A percentile compares a stretch with the other conserved stretches of the same genome.
Evolutionary conservation across 2,888 invertebrate genomes (phyloP).

Genomic region (Hydraecia micacea): DNA sequence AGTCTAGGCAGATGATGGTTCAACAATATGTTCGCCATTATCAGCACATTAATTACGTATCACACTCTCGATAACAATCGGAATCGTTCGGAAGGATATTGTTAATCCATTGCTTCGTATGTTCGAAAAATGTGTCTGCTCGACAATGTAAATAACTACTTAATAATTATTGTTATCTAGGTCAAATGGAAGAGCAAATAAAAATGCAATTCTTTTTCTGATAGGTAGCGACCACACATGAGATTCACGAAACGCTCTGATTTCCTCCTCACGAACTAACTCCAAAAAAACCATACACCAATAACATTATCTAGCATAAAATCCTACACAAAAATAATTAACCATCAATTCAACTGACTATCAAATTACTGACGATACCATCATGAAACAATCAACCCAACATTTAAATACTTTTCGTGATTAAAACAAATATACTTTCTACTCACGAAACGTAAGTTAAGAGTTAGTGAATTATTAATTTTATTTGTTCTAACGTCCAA

Average conservation of each 20-base stretch:
- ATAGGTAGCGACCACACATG: constrained; percentile 35
- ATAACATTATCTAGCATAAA: constrained; percentile 55
- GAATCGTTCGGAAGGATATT: too few species aligned
- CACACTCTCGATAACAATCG: too few species aligned
- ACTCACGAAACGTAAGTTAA: constrained; percentile 39
- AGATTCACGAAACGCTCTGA: constrained; percentile 24
- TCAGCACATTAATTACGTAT: too few species aligned
- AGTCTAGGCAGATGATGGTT: too few species aligned
- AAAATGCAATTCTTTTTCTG: background rate
- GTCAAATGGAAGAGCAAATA: background rate
- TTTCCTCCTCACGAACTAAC: constrained; percentile 19
- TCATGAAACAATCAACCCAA: constrained; percentile 54
- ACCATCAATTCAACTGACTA: constrained; percentile 42
- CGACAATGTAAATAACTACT: too few species aligned
- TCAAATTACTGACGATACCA: constrained; percentile 44
- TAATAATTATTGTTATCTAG: too few species aligned
- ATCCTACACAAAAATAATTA: constrained; percentile 53
- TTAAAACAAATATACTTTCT: constrained; percentile 61
- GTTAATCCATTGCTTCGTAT: too few species aligned
- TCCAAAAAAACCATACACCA: constrained; percentile 22
- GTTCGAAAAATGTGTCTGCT: too few species aligned
- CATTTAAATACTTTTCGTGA: constrained; percentile 59
- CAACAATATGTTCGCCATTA: background rate
- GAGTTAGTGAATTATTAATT: constrained; percentile 70
- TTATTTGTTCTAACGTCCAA: constrained; percentile 82